Conservation (phyloP, 2,113 vertebrate genomes). For the Accipiter cooperii region DNA sequence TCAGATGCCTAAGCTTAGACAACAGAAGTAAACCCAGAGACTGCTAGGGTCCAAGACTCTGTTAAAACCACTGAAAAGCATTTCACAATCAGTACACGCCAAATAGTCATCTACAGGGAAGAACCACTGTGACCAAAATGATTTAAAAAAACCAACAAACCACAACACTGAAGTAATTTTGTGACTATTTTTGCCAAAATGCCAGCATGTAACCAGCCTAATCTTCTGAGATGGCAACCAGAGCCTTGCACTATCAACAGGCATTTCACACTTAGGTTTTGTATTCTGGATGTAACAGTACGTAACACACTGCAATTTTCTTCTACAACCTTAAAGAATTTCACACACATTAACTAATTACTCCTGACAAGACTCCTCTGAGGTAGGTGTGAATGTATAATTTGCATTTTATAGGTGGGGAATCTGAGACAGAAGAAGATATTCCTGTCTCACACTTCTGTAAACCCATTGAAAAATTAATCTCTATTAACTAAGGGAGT, state of each 20-base stretch:
- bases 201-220: neutral
- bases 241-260: neutral
- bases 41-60: neutral
- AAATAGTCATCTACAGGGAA: neutral
- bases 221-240: neutral
- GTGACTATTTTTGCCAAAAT: neutral
- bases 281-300: neutral
- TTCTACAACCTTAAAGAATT: neutral
- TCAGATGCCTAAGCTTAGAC: neutral
- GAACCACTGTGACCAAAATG: neutral
- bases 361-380: neutral
- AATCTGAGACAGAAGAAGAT: neutral
- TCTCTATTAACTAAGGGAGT: neutral
- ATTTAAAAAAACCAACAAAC: neutral
- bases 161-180: neutral
- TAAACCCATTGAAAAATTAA: neutral
- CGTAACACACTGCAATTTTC: neutral
- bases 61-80: neutral
- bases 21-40: neutral
- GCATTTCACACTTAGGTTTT: neutral
- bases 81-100: neutral
- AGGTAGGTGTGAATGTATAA: neutral
- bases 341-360: constrained; percentile 15
- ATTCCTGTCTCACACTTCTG: neutral
- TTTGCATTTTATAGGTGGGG: neutral